These are phyloP conservation scores for Crotalus viridis DNA, from an alignment of 2,113 vertebrate species.

Conservation along the genomic window DNA sequence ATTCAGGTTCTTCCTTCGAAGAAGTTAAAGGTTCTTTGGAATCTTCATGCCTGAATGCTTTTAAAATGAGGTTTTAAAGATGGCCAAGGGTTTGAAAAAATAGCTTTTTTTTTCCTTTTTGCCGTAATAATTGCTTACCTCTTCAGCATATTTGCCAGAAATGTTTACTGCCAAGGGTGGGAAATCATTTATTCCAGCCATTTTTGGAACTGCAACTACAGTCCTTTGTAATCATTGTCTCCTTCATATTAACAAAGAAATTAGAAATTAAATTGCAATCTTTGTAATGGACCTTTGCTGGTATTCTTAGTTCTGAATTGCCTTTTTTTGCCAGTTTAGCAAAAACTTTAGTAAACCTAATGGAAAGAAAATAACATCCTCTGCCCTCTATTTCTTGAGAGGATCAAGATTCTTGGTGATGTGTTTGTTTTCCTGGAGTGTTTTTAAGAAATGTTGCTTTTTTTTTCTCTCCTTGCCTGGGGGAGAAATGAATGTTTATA, in stretches of 20 bases:
- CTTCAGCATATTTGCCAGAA: neutral
- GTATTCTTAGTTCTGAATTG: constrained; percentile 25
- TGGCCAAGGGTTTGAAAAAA: too few species aligned
- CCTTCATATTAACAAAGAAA: constrained; percentile 33
- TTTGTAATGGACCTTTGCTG: constrained; percentile 4
- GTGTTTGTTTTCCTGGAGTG: constrained; percentile 10
- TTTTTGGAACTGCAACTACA: neutral
- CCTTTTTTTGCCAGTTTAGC: constrained; percentile 46
- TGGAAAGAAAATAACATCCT: constrained; percentile 17
- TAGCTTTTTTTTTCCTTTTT: neutral
- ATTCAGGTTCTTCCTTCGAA: neutral
- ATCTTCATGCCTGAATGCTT: neutral
- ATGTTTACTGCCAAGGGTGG: neutral
- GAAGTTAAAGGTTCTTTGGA: neutral
- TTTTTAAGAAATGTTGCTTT: neutral
- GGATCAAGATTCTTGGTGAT: constrained; percentile 2
- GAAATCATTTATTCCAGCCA: neutral
- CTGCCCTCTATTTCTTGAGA: neutral
- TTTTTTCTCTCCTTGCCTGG: neutral
- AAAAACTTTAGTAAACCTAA: constrained; percentile 47
- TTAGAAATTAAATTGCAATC: constrained; percentile 23
- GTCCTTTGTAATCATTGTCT: neutral
- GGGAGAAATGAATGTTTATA: neutral
- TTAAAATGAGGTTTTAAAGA: neutral
- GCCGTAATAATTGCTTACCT: neutral